Evolutionary conservation across 2,797 vertebrate genomes (phyloP).

Genomic region (Brotula barbata): DNA sequence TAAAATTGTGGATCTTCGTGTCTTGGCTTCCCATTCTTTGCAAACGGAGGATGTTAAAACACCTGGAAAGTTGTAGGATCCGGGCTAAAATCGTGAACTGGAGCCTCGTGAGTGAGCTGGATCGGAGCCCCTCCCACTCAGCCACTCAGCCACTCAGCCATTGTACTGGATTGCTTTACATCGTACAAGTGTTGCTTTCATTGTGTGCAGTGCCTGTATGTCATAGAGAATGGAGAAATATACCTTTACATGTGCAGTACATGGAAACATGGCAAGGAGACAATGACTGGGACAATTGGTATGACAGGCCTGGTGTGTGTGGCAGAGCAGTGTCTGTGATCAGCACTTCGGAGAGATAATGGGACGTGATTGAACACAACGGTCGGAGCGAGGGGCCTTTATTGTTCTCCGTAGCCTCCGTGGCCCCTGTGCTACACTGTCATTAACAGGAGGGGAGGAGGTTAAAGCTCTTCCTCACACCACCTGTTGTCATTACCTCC

Average conservation of each 20-base stretch:
- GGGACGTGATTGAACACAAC: slow-evolving; percentile 55
- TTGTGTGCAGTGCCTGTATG: background rate
- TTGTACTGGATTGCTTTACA: no score
- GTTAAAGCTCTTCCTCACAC: slow-evolving; percentile 69
- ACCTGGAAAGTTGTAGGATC: background rate
- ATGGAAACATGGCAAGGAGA: background rate
- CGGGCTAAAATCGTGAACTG: background rate
- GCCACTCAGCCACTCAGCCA: no score
- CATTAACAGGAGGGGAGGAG: slow-evolving; percentile 54
- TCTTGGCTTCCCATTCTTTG: no score
- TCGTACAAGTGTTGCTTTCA: background rate
- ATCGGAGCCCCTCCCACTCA: background rate
- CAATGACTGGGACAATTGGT: background rate
- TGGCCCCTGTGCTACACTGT: slow-evolving; percentile 50
- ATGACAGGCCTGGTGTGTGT: slow-evolving; percentile 26
- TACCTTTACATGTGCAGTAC: background rate
- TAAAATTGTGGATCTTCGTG: no score
- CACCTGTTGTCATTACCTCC: slow-evolving; percentile 78
- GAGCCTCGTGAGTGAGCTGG: slow-evolving; percentile 2
- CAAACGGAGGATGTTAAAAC: background rate
- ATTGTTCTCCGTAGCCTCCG: slow-evolving; percentile 66
- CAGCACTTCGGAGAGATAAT: slow-evolving; percentile 52
- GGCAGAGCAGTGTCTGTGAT: slow-evolving; percentile 36
- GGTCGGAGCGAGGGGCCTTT: slow-evolving; percentile 44
- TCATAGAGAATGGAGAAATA: background rate